Evolutionary conservation across 2,888 invertebrate genomes (phyloP).

Genomic region (Ischnura elegans): DNA sequence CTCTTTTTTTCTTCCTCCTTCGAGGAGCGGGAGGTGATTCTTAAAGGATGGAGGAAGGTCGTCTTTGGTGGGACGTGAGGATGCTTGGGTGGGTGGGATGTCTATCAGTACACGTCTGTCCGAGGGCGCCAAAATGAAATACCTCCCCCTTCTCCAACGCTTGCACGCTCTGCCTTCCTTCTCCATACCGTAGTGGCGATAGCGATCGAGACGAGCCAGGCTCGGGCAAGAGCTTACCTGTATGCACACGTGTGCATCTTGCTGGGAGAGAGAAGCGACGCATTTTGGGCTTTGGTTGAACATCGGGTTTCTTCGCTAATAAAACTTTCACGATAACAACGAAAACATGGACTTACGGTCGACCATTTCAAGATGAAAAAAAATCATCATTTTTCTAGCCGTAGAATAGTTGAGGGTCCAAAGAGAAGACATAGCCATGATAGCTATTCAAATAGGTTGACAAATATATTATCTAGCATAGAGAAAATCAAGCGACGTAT

Average conservation of each 20-base stretch:
- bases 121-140: slow-evolving; percentile 30
- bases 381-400: no score
- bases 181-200: not conserved
- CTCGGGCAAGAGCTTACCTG: not conserved
- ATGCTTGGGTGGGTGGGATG: not conserved
- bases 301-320: no score
- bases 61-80: no score
- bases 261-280: not conserved
- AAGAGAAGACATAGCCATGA: no score
- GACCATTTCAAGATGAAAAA: no score
- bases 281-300: no score
- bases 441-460: no score
- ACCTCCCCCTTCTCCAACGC: slow-evolving; percentile 8
- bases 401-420: no score
- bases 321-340: no score
- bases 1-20: not conserved
- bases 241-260: not conserved
- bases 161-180: not conserved
- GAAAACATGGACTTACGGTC: no score
- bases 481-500: no score
- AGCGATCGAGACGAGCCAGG: not conserved
- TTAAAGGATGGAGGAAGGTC: slow-evolving; percentile 5
- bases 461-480: no score
- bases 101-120: not conserved
- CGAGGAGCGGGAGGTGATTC: not conserved